phyloP scores from a whole-genome alignment of 1,140 invertebrate species.

The Aporrectodea caliginosa region DNA sequence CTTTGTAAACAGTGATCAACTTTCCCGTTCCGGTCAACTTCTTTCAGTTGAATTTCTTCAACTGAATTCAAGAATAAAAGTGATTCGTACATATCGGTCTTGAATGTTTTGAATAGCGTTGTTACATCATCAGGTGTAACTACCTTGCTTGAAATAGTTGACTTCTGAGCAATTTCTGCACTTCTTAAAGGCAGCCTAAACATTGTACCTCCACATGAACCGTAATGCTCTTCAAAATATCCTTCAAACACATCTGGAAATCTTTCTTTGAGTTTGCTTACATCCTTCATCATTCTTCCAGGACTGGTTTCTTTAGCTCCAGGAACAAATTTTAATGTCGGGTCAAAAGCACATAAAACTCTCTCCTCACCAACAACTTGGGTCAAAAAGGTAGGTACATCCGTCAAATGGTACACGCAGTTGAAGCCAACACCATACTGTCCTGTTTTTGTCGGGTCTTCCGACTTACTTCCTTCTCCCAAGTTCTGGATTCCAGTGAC shows the following conservation, averaged over 20 bases:
- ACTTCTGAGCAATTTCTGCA: conserved; percentile 19
- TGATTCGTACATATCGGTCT: neutral
- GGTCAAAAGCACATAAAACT: conserved; percentile 45
- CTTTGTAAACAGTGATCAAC: neutral
- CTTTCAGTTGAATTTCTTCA: neutral
- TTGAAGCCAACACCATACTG: conserved; percentile 49
- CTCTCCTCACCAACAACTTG: conserved; percentile 4
- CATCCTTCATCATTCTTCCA: conserved; percentile 36
- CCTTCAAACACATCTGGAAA: conserved; percentile 40
- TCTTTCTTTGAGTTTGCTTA: conserved; percentile 33
- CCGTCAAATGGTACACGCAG: conserved; percentile 50
- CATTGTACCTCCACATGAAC: conserved; percentile 27
- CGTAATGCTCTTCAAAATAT: conserved; percentile 19
- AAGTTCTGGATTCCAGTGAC: conserved; percentile 41
- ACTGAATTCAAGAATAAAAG: conserved; percentile 17
- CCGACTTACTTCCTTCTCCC: conserved; percentile 39
- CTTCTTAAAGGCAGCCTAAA: conserved; percentile 32
- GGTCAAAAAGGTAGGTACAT: conserved; percentile 47
- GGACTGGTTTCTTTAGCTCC: conserved; percentile 36
- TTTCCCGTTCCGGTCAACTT: neutral
- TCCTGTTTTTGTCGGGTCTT: conserved; percentile 36
- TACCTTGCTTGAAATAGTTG: conserved; percentile 34
- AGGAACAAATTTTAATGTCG: conserved; percentile 42
- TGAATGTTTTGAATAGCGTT: conserved; percentile 31
- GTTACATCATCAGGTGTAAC: conserved; percentile 30